phyloP scores from a whole-genome alignment of 2,888 invertebrate genomes.

The Lasioglossum marginatum region DNA sequence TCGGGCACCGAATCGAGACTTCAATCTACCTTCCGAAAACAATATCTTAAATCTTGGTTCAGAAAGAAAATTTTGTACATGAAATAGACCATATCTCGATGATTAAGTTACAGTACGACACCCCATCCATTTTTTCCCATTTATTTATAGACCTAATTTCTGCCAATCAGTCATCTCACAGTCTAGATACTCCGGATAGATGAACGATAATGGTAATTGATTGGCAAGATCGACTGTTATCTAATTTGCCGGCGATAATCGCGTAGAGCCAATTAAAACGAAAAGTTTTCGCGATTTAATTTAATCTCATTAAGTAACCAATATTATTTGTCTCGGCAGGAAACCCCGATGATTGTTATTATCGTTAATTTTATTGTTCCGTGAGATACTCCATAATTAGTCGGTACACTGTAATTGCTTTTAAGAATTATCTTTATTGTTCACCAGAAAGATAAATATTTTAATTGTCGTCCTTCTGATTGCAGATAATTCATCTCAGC shows the following conservation, averaged over 20 bases:
- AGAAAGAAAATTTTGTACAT: not conserved
- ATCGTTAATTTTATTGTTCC: not conserved
- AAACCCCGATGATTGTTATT: not conserved
- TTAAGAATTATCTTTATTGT: not conserved
- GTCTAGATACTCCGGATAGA: not conserved
- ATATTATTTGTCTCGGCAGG: not conserved
- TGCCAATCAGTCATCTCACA: not conserved
- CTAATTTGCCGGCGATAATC: not conserved
- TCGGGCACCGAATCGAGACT: not conserved
- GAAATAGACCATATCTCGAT: not conserved
- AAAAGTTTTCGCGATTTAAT: not conserved
- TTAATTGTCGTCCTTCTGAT: conserved; percentile 23
- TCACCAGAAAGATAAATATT: not conserved
- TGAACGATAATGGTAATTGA: not conserved
- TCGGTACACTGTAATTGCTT: not conserved
- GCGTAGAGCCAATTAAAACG: not conserved
- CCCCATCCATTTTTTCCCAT: not conserved
- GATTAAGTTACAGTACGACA: too few species aligned
- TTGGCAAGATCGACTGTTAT: not conserved
- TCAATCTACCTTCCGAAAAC: not conserved
- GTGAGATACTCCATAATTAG: not conserved
- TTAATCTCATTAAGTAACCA: not conserved
- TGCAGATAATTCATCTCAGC: conserved; percentile 46
- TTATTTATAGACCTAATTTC: conserved; percentile 1
- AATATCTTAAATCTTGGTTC: not conserved